phyloP scores from a whole-genome alignment of 2,797 vertebrate genomes.

The Sebastes jordani region DNA sequence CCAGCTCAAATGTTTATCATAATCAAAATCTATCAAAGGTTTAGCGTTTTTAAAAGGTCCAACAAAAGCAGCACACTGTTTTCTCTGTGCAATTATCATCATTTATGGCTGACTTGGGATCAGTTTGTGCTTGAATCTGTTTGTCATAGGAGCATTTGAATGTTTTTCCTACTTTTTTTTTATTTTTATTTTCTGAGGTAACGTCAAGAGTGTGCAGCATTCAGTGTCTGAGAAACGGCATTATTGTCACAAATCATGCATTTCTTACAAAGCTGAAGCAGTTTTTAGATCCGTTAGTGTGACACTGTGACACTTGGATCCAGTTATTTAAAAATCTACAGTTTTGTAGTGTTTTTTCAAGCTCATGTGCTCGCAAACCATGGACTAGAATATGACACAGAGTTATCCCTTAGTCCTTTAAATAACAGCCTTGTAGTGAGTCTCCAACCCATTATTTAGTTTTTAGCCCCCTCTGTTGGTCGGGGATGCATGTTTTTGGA shows the following conservation, averaged over 20 bases:
- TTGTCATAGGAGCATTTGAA: neutral
- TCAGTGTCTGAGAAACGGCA: neutral
- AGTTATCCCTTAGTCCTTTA: neutral
- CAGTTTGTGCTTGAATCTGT: neutral
- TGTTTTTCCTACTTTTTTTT: neutral
- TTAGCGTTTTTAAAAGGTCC: neutral
- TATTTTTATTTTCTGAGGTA: neutral
- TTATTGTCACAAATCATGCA: conserved; percentile 13
- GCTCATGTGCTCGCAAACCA: conserved; percentile 5
- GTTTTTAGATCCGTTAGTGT: conserved; percentile 15
- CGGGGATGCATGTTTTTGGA: neutral
- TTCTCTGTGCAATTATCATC: neutral
- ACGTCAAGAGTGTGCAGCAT: neutral
- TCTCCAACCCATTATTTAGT: conserved; percentile 40
- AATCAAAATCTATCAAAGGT: neutral
- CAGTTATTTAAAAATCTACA: neutral
- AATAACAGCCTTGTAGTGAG: neutral
- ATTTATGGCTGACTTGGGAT: neutral
- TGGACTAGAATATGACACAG: neutral
- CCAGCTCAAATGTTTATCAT: neutral
- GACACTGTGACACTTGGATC: neutral
- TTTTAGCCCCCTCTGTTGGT: conserved; percentile 78
- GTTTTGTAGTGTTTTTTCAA: neutral
- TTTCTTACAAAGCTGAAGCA: conserved; percentile 2
- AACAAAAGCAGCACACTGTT: neutral